Evolutionary conservation across 2,797 vertebrate genomes (phyloP).

Genomic region (Discoglossus pictus): DNA sequence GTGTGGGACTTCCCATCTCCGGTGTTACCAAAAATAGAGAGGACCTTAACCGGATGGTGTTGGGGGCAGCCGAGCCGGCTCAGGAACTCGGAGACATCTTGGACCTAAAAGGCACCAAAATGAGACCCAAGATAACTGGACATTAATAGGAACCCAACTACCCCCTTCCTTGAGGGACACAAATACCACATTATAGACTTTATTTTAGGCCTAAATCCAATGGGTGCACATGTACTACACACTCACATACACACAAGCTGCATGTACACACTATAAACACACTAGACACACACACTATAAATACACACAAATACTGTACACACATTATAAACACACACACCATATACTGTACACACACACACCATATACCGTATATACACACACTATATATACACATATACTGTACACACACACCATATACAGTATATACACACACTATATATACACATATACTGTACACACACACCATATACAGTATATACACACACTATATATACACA

Average conservation of each 20-base stretch:
- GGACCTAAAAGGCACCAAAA: constrained; percentile 62
- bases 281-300: neutral
- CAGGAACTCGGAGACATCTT: constrained; percentile 63
- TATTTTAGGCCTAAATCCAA: too few relatives aligned
- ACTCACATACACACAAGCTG: too few relatives aligned
- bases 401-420: neutral
- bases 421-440: neutral
- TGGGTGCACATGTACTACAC: too few relatives aligned
- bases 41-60: constrained; percentile 73
- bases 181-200: too few relatives aligned
- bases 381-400: neutral
- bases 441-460: neutral
- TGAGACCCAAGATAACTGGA: neutral
- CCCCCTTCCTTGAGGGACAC: neutral
- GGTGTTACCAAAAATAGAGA: constrained; percentile 83
- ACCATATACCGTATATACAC: neutral
- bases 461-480: neutral
- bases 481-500: neutral
- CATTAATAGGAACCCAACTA: neutral
- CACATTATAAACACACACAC: neutral
- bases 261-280: too few relatives aligned
- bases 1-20: constrained; percentile 86
- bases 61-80: constrained; percentile 68
- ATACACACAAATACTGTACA: neutral
- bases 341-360: too few relatives aligned